phyloP scores from a whole-genome alignment of 2,113 vertebrate genomes.

The Tupaia tana region DNA sequence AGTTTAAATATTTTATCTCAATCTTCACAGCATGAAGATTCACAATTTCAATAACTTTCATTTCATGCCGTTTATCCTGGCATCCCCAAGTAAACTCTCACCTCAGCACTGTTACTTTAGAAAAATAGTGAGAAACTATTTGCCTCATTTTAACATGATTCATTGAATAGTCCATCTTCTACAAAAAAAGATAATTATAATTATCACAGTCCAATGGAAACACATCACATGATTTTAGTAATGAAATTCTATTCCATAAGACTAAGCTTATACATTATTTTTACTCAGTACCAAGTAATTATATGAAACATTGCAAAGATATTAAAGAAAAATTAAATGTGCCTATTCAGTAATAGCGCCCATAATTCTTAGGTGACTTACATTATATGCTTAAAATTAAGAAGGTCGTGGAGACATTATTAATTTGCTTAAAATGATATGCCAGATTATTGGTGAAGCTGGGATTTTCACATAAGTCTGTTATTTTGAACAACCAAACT shows the following conservation, averaged over 20 bases:
- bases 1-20: neutral
- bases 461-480: neutral
- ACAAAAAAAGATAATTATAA: neutral
- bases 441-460: neutral
- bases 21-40: conserved; percentile 23
- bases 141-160: neutral
- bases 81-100: neutral
- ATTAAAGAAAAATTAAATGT: conserved; percentile 29
- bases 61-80: neutral
- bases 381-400: neutral
- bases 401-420: neutral
- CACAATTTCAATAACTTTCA: neutral
- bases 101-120: neutral
- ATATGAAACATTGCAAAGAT: neutral
- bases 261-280: neutral
- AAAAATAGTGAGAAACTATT: neutral
- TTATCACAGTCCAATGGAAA: neutral
- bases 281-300: neutral
- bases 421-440: neutral
- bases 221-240: neutral
- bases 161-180: neutral
- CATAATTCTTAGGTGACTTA: neutral
- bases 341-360: neutral
- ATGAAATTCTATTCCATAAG: neutral
- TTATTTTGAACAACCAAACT: neutral